Percentiles rank a stretch among this genome's conserved stretches.
Evolutionary conservation across 2,113 vertebrate genomes (phyloP).

Genomic region (Ciconia boyciana): DNA sequence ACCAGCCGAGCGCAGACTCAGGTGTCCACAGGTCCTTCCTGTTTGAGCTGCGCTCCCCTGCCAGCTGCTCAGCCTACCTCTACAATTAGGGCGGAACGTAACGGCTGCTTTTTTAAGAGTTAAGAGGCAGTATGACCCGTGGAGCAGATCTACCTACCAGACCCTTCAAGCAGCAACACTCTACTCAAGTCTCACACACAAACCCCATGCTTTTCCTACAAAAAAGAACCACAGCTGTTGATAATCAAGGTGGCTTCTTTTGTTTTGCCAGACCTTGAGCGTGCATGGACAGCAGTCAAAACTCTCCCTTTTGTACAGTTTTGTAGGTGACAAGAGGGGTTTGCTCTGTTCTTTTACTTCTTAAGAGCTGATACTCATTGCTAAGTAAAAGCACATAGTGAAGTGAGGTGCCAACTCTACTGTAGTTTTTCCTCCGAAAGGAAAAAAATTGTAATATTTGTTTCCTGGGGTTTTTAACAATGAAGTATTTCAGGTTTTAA

Average conservation of each 20-base stretch:
- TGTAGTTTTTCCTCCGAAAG: neutral
- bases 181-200: neutral
- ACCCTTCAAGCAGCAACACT: neutral
- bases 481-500: slow-evolving; percentile 28
- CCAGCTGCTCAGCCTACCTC: neutral
- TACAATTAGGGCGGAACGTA: neutral
- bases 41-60: neutral
- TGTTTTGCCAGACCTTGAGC: neutral
- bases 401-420: neutral
- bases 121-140: accelerated
- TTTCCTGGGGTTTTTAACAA: slow-evolving; percentile 64
- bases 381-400: neutral
- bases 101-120: neutral
- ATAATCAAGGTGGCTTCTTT: neutral
- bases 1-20: neutral
- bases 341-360: neutral
- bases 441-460: neutral
- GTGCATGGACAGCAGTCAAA: neutral
- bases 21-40: neutral
- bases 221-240: neutral
- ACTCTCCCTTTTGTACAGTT: neutral
- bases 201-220: neutral
- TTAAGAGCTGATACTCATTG: neutral
- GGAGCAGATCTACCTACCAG: neutral
- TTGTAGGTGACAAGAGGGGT: neutral